Base-by-base conservation (phyloP, 1,140 invertebrate species). In the Diorhabda carinulata region DNA sequence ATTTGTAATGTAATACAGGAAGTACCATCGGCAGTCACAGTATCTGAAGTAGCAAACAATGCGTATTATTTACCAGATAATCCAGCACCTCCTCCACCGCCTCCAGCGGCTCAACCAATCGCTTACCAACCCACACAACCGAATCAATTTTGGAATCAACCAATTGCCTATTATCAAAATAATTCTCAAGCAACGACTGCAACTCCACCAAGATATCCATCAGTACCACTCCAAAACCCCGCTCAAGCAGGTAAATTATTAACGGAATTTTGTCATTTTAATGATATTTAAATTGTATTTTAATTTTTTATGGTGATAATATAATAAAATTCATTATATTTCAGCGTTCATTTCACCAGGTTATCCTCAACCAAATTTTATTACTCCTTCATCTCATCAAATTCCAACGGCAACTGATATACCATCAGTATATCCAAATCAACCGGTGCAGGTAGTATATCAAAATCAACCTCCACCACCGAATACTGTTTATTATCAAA, bases 371-470 rank as follows among this genome's bases (percentile, higher is more conserved):
- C 73, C 74, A 43, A 71, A 73, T 43, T 58, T 70, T 59, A n/a
- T 64, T 25, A 71, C 70, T 57, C 64, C 68, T 1, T 47, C 64
- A 6, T 25, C 64, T 25, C 44, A 57, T 7, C 74, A 68, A 60
- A n/a, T 64, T 4, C 70, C 61, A 9, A 70, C 64, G 43, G 47
- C 61, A 45, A 43, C 67, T n/a, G 78, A 81, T 52, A 59, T 81
- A 8, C 60, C 78, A 2, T 77, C 78, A 3, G 69, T 80, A 6
- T 81, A 76, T 57, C 68, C 74, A 2, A 74, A 75, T 44, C 78
- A 79, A 68, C 70, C 72, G 3, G 66, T 79, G 9, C 76, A 78
- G 60, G 68, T 77, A 57, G 66, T 78, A 2, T 78, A 77, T 60
- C 70, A 70, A 42, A 66, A 57, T 47, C 60, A 57, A 44, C 7